Evolutionary conservation across 2,888 invertebrate species (phyloP), one percentile per base, ranked within the genome.

Genomic region (Scaptodrosophila latifasciaeformis): DNA sequence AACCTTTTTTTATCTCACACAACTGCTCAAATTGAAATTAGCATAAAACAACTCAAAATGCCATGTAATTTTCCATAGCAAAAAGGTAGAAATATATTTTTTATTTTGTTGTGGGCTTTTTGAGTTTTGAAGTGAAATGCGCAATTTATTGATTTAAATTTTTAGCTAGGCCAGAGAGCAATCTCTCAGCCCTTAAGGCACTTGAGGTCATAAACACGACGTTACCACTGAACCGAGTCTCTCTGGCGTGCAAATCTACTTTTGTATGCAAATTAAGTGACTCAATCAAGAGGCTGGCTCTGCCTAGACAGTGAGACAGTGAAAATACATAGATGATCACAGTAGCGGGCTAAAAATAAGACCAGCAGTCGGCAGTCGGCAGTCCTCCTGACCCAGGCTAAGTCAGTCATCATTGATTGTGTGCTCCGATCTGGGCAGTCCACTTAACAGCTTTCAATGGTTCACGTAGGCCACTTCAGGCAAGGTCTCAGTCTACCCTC

Each of bases 181-280:
- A n/a, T n/a, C n/a, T n/a, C n/a, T n/a, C n/a, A n/a, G n/a, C n/a
- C n/a, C n/a, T n/a, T n/a, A n/a, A n/a, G n/a, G n/a, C n/a, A n/a
- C n/a, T n/a, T n/a, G n/a, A n/a, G n/a, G n/a, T n/a, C 62, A 62
- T 61, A 62, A 61, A 62, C 61, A 62, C 56, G 21, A 40, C 10
- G 40, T n/a, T n/a, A 19, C 12, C 9, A 5, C 15, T 31, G 45
- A 44, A n/a, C 40, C 12, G 35, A 49, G 59, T 54, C 65, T 62
- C 71, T 21, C 56, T 51, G 65, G 62, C 70, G 65, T 81, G 76
- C 72, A 76, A 81, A 76, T 76, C 76, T 75, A 81, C 81, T 81
- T 76, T 80, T 67, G 65, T 81, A 77, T 77, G 81, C 77, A 77
- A 77, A 77, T 77, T 76, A 81, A 81, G 79, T 76, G 70, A 79